phyloP scores from a whole-genome alignment of 2,113 vertebrate species.

The Vidua macroura region DNA sequence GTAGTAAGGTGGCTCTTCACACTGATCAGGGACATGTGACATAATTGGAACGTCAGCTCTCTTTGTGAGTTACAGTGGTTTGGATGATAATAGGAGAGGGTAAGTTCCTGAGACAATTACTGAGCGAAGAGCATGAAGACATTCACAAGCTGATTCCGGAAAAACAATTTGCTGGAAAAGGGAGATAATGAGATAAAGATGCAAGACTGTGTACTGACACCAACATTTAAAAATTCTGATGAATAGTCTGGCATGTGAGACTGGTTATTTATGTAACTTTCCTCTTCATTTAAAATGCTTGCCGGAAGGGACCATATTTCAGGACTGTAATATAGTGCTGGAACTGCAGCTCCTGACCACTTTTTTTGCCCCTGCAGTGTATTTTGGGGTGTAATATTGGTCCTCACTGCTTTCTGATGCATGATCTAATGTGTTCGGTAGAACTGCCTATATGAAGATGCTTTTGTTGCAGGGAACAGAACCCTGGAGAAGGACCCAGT shows the following conservation, averaged over 20 bases:
- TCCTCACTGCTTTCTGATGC: not conserved
- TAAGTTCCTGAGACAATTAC: not conserved
- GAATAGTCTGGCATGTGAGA: not conserved
- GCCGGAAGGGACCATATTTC: not conserved
- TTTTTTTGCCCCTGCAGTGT: not conserved
- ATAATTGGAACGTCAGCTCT: not conserved
- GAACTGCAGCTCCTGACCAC: not conserved
- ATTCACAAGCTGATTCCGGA: not conserved
- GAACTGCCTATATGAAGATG: not conserved
- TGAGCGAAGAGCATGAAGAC: not conserved
- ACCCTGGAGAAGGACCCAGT: not conserved
- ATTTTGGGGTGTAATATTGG: not conserved
- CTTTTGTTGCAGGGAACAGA: not conserved
- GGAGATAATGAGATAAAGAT: not conserved
- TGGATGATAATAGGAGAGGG: not conserved
- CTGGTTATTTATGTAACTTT: slow-evolving; percentile 16
- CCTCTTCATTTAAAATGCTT: not conserved
- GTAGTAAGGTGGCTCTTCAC: not conserved
- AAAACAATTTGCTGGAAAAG: not conserved
- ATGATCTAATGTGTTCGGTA: not conserved
- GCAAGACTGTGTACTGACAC: not conserved
- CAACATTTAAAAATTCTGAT: not conserved
- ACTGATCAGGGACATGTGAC: not conserved
- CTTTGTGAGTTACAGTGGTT: not conserved
- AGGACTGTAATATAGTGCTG: not conserved